Evolutionary conservation across 2,113 vertebrate genomes (phyloP), one percentile per base, ranked within the genome.

Genomic region (Misgurnus anguillicaudatus): DNA sequence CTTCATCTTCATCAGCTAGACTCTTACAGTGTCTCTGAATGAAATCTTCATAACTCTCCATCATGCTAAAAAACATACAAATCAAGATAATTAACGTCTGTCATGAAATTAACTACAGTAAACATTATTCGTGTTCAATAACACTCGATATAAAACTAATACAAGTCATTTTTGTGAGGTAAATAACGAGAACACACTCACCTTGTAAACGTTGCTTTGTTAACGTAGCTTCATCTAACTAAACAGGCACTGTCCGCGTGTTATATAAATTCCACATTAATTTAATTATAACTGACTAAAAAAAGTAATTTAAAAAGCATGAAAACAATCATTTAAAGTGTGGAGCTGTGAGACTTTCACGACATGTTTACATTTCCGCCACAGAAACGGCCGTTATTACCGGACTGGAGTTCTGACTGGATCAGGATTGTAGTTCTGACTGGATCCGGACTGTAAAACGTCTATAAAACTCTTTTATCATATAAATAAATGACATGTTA

Each of bases 1-100:
- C 81, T 8, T 80, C 42, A 31, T 66, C 81, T 8, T 38, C 77
- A 78, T 58, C 75, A 58, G 90, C 65, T 6, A 60, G 68, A 24
- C 68, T 82, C 11, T 87, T 65, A 31, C 24, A 60, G n/a, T 63
- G 68, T 67, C 45, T 81, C 69, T 81, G 83, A n/a, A 88, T 87
- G 81, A 94, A 94, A 36, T 48, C 51, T 7, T 90, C 87, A 78
- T 91, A 94, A 68, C 86, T 86, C 77, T 93, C 92, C 91, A 93
- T 92, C 41, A 47, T 58, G 9, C 73, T 75, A 11, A 57, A n/a
- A 73, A 41, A n/a, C 14, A n/a, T 24, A 38, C 4, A 13, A 45
- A 31, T 31, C 24, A 31, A 31, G 24, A 31, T 31, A 31, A 31
- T 31, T 31, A 31, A 31, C 24, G 24, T 3, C 24, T 31, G 24